Evolutionary conservation across 2,888 invertebrate genomes (phyloP), one percentile per base, ranked within the genome.

Genomic region (Plagodis pulveraria): DNA sequence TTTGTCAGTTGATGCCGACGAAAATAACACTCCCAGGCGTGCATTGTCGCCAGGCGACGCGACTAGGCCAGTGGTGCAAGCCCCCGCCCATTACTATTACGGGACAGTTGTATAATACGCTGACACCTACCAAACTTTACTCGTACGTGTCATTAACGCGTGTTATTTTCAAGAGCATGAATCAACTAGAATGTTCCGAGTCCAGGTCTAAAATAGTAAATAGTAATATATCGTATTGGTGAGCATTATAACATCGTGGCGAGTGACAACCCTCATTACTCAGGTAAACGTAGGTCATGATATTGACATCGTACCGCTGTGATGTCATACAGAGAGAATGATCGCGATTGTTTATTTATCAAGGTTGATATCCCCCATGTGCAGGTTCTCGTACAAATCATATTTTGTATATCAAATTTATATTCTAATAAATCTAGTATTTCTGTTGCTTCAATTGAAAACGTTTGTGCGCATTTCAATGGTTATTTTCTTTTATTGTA

Each of bases 11-110:
- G 78, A 76, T 80, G 81, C 78, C 70, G 81, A 86, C 86, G 62
- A 85, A 91, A 91, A 91, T 91, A 91, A 84, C 84, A 75, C 77
- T 81, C 85, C 84, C 86, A 84, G 88, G 85, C 84, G 77, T 76
- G 81, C 73, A 74, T 70, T 71, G 76, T 76, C 75, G 73, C 76
- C 72, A 67, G 73, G 75, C 77, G 38, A n/a, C n/a, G 36, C 8
- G 5, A 5, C 42, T 12, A 0, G 7, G 40, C 46, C 35, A 11
- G 32, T 55, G 55, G 50, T 51, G 64, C 56, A 64, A 59, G 62
- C 62, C 63, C 57, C 56, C 46, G 50, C 58, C 70, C 71, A 67
- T 69, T 70, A 73, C 69, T 72, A 70, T 70, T 73, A 66, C 69
- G 58, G 44, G 57, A 41, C 50, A 38, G 33, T 72, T 72, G 65